phyloP scores from a whole-genome alignment of 2,888 invertebrate species.

The Empis stercorea region DNA sequence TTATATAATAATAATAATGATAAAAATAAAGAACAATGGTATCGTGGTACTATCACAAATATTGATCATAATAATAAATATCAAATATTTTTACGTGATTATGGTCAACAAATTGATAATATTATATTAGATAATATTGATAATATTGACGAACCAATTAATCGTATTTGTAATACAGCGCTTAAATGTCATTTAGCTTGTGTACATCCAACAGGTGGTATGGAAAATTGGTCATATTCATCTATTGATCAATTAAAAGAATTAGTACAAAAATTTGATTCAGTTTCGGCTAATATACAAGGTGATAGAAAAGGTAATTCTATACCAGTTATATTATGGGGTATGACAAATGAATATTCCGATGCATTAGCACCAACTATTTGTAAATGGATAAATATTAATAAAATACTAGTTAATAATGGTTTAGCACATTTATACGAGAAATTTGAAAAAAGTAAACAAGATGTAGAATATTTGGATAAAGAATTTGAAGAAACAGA shows the following conservation, averaged over 20 bases:
- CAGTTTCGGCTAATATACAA: slow-evolving; percentile 22
- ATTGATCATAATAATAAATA: slow-evolving; percentile 20
- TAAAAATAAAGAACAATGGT: slow-evolving; percentile 46
- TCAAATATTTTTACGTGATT: slow-evolving; percentile 51
- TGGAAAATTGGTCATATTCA: slow-evolving; percentile 24
- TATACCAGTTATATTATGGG: slow-evolving; percentile 52
- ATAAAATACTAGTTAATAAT: slow-evolving; percentile 48
- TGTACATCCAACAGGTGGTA: slow-evolving; percentile 53
- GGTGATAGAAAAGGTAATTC: slow-evolving; percentile 28
- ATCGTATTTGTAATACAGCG: slow-evolving; percentile 42
- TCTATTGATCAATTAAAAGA: slow-evolving; percentile 47
- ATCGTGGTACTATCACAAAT: slow-evolving; percentile 39
- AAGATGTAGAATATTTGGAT: slow-evolving; percentile 8
- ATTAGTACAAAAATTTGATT: slow-evolving; percentile 39
- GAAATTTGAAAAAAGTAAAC: slow-evolving; percentile 22
- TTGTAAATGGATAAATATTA: slow-evolving; percentile 52
- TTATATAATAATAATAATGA: slow-evolving; percentile 37
- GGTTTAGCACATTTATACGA: slow-evolving; percentile 42
- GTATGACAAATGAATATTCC: slow-evolving; percentile 43
- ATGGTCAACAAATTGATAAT: slow-evolving; percentile 42
- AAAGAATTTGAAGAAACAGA: too few species aligned
- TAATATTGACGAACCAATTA: slow-evolving; percentile 40
- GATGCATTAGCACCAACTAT: slow-evolving; percentile 53
- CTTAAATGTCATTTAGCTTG: slow-evolving; percentile 56
- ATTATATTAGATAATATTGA: slow-evolving; percentile 37